Conservation (phyloP, 2,797 vertebrate species). For the Falco berigora region DNA sequence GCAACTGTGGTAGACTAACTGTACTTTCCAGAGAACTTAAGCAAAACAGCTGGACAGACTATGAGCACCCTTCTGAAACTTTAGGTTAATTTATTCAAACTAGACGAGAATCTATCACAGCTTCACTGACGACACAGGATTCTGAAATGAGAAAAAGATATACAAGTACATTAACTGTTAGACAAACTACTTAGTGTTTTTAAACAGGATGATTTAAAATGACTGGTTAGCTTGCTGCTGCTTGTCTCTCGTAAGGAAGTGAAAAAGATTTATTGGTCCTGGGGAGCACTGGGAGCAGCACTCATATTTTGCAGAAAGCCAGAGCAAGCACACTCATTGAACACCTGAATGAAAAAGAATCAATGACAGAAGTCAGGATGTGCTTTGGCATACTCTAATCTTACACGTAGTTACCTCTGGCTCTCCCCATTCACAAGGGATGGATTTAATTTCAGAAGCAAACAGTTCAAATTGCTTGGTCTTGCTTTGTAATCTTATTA, state of each 20-base stretch:
- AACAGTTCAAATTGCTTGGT: background rate
- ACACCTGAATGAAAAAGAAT: background rate
- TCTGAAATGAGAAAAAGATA: slow-evolving; percentile 11
- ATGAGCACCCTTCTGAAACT: background rate
- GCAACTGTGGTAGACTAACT: background rate
- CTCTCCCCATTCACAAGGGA: background rate
- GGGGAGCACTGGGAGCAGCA: background rate
- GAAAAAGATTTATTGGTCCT: background rate
- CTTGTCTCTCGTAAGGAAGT: background rate
- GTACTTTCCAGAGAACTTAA: background rate
- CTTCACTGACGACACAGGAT: background rate
- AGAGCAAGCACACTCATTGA: background rate
- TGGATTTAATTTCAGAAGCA: slow-evolving; percentile 19
- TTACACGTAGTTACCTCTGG: background rate
- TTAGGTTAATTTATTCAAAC: background rate
- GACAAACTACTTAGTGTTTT: background rate
- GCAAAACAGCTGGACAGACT: background rate
- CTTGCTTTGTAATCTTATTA: slow-evolving; percentile 16
- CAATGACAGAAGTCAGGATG: background rate
- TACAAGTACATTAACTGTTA: background rate
- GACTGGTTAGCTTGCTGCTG: background rate
- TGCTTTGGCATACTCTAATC: background rate
- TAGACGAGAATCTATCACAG: background rate
- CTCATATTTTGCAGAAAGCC: background rate
- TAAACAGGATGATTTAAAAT: slow-evolving; percentile 1